phyloP scores from a whole-genome alignment of 2,888 invertebrate species.

The Cephus runcator region DNA sequence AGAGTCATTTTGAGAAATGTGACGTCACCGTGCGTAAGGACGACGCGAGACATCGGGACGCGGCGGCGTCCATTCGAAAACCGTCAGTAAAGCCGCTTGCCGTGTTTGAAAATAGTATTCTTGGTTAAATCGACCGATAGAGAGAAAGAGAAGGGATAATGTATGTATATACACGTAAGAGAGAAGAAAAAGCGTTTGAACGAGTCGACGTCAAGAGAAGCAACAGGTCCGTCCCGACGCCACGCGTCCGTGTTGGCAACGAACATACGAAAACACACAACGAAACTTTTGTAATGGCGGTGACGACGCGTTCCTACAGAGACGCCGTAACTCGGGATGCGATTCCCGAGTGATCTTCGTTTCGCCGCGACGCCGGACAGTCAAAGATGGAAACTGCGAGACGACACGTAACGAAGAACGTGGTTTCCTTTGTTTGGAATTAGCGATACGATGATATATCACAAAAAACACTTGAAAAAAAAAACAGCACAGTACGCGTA shows the following conservation, averaged over 20 bases:
- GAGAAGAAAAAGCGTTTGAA: constrained; percentile 14
- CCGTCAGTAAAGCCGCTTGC: not conserved
- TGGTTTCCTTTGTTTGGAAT: not conserved
- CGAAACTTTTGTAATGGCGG: not conserved
- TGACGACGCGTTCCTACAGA: not conserved
- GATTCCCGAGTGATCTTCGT: not conserved
- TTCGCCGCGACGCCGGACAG: not conserved
- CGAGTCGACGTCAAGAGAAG: constrained; percentile 20
- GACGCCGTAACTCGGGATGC: not conserved
- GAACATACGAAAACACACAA: not conserved
- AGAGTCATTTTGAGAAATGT: not conserved
- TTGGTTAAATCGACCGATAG: not conserved
- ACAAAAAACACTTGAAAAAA: not conserved
- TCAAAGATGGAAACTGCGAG: not conserved
- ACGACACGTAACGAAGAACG: not conserved
- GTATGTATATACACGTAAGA: constrained; percentile 28
- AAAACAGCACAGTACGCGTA: not conserved
- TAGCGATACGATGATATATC: not conserved
- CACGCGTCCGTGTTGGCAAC: not conserved
- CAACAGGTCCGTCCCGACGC: constrained; percentile 24
- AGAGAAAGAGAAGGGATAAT: constrained; percentile 5
- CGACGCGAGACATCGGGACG: not conserved
- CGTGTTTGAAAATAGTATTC: not conserved
- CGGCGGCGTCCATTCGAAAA: not conserved
- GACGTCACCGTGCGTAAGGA: not conserved